A percentile compares a stretch with the other conserved stretches of the same genome.
Evolutionary conservation across 2,797 vertebrate genomes (phyloP).

Genomic region (Distichodus sexfasciatus): DNA sequence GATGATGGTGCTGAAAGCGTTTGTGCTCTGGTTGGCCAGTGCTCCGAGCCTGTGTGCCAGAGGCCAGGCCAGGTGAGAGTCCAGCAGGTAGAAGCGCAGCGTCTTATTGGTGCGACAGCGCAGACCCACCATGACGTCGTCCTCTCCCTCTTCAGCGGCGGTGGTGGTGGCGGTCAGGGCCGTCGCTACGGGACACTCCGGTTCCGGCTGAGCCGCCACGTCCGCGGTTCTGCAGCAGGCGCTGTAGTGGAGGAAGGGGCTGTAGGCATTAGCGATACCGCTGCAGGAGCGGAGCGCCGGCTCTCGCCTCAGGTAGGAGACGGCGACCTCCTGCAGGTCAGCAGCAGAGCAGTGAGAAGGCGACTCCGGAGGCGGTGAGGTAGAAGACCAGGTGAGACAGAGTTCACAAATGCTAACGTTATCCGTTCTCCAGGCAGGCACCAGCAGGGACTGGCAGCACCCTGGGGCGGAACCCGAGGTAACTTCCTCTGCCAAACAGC

Average conservation of each 20-base stretch:
- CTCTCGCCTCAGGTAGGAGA: constrained; percentile 74
- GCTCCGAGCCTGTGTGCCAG: constrained; percentile 89
- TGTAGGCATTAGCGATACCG: constrained; percentile 81
- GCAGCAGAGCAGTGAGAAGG: constrained; percentile 67
- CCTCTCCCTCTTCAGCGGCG: no score
- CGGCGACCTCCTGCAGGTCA: constrained; percentile 71
- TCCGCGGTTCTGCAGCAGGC: constrained; percentile 84
- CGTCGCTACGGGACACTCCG: constrained; percentile 33
- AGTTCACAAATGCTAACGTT: constrained; percentile 80
- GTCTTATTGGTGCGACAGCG: constrained; percentile 93
- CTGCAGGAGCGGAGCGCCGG: constrained; percentile 70
- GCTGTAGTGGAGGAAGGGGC: constrained; percentile 82
- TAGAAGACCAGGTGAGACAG: constrained; percentile 74
- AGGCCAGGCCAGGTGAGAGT: constrained; percentile 87
- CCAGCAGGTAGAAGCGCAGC: constrained; percentile 91
- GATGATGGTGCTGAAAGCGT: constrained; percentile 86
- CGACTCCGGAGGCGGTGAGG: constrained; percentile 37
- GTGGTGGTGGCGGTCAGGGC: no score
- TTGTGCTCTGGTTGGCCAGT: constrained; percentile 50
- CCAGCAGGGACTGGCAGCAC: constrained; percentile 86
- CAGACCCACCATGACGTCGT: constrained; percentile 79
- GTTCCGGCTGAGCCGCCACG: background rate
- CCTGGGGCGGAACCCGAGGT: constrained; percentile 38
- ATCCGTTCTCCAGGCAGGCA: constrained; percentile 70
- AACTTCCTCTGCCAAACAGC: constrained; percentile 62